A percentile compares a stretch with the other conserved stretches of the same genome.
Evolutionary conservation across 2,113 vertebrate genomes (phyloP).

Genomic region (Typhlomys cinereus): DNA sequence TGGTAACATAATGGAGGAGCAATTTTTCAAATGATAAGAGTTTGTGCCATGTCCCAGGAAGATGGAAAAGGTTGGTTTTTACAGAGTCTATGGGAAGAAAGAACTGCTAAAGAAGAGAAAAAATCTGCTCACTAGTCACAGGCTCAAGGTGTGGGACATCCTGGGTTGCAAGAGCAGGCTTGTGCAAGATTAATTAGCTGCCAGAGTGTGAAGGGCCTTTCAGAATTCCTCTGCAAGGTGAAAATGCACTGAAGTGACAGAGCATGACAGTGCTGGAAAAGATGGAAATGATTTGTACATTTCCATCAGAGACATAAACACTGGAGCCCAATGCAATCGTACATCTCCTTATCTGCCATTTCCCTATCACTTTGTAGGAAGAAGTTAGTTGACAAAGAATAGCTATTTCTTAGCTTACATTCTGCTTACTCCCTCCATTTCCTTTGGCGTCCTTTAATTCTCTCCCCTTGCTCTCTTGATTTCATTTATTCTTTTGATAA

Average conservation of each 20-base stretch:
- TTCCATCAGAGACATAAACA: constrained; percentile 80
- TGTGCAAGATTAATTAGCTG: constrained; percentile 85
- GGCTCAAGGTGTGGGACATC: constrained; percentile 54
- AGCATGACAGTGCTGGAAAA: constrained; percentile 77
- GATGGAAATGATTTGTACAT: constrained; percentile 81
- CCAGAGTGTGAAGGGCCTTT: constrained; percentile 76
- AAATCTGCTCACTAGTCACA: constrained; percentile 41
- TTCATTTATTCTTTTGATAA: constrained; percentile 81
- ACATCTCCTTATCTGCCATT: constrained; percentile 61
- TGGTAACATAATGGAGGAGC: background rate
- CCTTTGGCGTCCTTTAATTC: background rate
- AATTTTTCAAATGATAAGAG: background rate
- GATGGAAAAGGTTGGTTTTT: constrained; percentile 32
- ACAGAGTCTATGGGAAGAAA: constrained; percentile 40
- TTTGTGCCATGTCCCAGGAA: constrained; percentile 2
- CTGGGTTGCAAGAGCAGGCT: constrained; percentile 75
- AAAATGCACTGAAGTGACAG: constrained; percentile 85
- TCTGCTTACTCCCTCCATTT: constrained; percentile 39
- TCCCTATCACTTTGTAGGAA: constrained; percentile 58
- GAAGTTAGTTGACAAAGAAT: constrained; percentile 52
- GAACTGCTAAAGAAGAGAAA: background rate
- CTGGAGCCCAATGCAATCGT: constrained; percentile 62
- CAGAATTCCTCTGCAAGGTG: constrained; percentile 81
- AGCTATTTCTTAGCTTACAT: background rate
- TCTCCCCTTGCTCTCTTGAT: constrained; percentile 59